Base-by-base conservation (phyloP, 1,140 invertebrate species). In the Dreissena polymorpha region DNA sequence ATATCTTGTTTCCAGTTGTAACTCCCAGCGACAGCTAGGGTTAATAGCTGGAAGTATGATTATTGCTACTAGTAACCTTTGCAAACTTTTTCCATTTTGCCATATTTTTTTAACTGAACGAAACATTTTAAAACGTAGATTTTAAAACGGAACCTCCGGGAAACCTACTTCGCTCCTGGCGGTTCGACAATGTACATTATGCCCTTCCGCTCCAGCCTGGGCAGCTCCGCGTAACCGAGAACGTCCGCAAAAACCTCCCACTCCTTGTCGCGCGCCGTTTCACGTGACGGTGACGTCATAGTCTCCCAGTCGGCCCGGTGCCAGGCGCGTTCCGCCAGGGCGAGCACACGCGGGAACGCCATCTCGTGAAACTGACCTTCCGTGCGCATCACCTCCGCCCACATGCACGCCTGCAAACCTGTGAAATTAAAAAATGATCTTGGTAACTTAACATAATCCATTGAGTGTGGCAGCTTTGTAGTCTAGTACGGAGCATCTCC, bases 301-400 rank as follows among this genome's bases (percentile, higher is more conserved):
- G 23, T 55, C 67, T 90, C 89, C 90, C 90, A 91, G n/a, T 39
- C 5, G 29, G 87, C 88, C 25, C 78, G 69, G 72, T 89, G 88
- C 90, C 90, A 91, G 2, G 87, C 87, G 60, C 90, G 74, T 79
- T 91, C 90, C 18, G 90, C 90, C 65, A 90, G 83, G 3, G 90
- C 90, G 25, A 91, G 73, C 2, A 91, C 50, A 5, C 90, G 83
- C 0, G 90, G 90, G 70, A 86, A 89, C 18, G 89, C 71, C 90
- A 90, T 89, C 70, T 87, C 84, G 18, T 89, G 75, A 55, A 88
- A 65, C 67, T 90, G 86, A 2, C 82, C 86, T 10, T 21, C 49
- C 0, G 86, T 87, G 39, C 90, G 74, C 10, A 86, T 74, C 21
- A 87, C 88, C 77, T 91, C 90, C 14, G 72, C 83, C 86, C 89